A percentile compares a stretch with the other conserved stretches of the same genome.
These are phyloP conservation scores for Myiothlypis coronata DNA, from an alignment of 2,797 vertebrate genomes.

Conservation along the genomic window DNA sequence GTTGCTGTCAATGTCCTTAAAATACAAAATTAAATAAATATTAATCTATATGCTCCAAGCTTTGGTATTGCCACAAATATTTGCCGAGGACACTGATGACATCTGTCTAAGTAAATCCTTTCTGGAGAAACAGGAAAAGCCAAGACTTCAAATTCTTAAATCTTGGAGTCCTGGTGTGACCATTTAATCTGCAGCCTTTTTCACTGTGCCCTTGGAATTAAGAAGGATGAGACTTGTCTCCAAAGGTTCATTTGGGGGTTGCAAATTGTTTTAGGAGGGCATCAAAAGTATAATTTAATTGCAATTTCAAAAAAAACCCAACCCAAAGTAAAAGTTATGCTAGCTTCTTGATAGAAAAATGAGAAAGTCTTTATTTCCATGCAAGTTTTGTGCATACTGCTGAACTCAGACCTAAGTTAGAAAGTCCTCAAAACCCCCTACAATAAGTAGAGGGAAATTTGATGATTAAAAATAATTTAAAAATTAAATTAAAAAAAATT, in stretches of 20 bases:
- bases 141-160: neutral
- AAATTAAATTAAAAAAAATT: neutral
- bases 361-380: neutral
- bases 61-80: neutral
- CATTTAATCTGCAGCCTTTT: neutral
- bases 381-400: neutral
- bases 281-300: neutral
- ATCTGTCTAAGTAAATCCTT: constrained; percentile 27
- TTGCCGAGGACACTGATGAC: neutral
- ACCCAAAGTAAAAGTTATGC: neutral
- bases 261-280: neutral
- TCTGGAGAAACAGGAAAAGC: neutral
- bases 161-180: neutral
- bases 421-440: neutral
- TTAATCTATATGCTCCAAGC: neutral
- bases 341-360: neutral
- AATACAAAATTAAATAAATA: neutral
- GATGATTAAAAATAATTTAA: neutral
- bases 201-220: neutral
- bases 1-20: neutral
- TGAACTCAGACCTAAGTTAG: neutral
- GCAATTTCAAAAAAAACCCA: neutral
- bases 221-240: neutral
- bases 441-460: neutral
- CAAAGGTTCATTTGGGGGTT: neutral